Evolutionary conservation across 1,140 invertebrate species (phyloP), one percentile per base, ranked within the genome.

Genomic region (Drosophila takahashii): DNA sequence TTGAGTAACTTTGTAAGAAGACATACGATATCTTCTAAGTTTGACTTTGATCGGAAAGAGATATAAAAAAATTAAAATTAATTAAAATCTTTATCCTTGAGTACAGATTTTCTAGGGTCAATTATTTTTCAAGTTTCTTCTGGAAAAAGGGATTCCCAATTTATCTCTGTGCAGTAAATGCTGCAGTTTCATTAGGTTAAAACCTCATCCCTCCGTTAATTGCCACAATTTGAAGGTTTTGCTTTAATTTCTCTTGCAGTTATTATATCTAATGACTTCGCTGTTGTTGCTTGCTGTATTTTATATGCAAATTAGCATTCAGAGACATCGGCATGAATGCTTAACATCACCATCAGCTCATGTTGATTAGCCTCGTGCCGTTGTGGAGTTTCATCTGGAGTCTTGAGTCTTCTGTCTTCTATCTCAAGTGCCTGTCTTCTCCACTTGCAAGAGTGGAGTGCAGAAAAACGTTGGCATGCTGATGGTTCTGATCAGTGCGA

Each of bases 231-330:
- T 76, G 39, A 66, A 81, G 81, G 64, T 77, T 78, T 62, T 66
- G 45, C 64, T 58, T 79, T 86, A 87, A 81, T 81, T 85, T 74
- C 66, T 70, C 67, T 52, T 64, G 45, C 58, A 50, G 53, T 65
- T 74, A 66, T 41, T 44, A 37, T 27, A 65, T 53, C 37, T 51
- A 66, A 53, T 66, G 61, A 27, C 32, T 41, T 27, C 45, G 45
- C 29, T 51, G 59, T 34, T 44, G 61, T 53, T 66, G 65, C 52
- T 22, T 69, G 50, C 50, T 81, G 81, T 67, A 78, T 74, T 69
- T 80, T 81, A 74, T 86, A 81, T 85, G 81, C 69, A 85, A 81
- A 85, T 85, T 62, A 85, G 67, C 57, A 62, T 36, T 41, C 34
- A 36, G 37, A 64, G 57, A 72, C 58, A 62, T 69, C 13, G 29